Evolutionary conservation across 1,140 invertebrate genomes (phyloP).

Genomic region (Chrysoperla carnea): DNA sequence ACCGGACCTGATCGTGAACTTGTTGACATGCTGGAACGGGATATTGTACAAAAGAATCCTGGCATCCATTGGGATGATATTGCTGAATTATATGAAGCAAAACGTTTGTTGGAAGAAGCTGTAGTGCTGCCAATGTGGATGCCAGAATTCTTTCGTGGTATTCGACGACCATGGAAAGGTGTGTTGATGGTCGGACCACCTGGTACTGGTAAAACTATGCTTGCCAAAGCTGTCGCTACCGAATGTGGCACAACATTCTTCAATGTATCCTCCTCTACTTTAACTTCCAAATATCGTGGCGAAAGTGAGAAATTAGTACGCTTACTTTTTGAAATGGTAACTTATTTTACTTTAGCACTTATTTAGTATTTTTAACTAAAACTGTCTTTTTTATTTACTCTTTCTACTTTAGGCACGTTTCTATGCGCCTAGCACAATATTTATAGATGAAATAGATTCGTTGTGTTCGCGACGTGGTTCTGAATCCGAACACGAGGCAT

Average conservation of each 20-base stretch:
- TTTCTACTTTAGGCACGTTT: slow-evolving; percentile 86
- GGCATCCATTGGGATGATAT: slow-evolving; percentile 97
- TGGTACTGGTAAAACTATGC: slow-evolving; percentile 97
- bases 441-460: slow-evolving; percentile 99
- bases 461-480: slow-evolving; percentile 89
- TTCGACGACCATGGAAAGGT: slow-evolving; percentile 79
- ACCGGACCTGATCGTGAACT: slow-evolving; percentile 80
- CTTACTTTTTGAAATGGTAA: slow-evolving; percentile 94
- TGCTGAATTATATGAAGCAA: slow-evolving; percentile 89
- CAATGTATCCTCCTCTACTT: slow-evolving; percentile 92
- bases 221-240: slow-evolving; percentile 98
- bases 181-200: slow-evolving; percentile 94
- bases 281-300: slow-evolving; percentile 96
- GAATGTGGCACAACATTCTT: slow-evolving; percentile 99
- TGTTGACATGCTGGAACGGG: slow-evolving; percentile 90
- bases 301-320: slow-evolving; percentile 98
- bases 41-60: slow-evolving; percentile 96
- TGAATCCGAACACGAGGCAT: slow-evolving; percentile 96
- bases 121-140: slow-evolving; percentile 96
- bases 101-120: slow-evolving; percentile 89
- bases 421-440: slow-evolving; percentile 98
- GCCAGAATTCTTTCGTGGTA: slow-evolving; percentile 94
- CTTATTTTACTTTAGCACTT: slow-evolving; percentile 6
- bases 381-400: no score
- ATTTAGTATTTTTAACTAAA: no score